Conservation (phyloP, 2,888 invertebrate species). For the Lottia gigantea region DNA sequence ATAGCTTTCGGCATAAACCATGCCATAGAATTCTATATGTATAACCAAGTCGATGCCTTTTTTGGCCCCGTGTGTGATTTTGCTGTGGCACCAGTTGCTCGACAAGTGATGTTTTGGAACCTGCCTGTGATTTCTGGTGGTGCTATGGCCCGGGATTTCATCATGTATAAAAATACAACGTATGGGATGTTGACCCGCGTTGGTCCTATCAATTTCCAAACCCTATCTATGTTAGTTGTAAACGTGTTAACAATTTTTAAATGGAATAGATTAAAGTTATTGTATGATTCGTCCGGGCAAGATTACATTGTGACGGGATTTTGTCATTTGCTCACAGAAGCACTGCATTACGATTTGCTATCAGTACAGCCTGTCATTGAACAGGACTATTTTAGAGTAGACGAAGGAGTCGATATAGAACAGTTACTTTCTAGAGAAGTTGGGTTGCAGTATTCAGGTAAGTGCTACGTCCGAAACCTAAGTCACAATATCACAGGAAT, state of each 20-base stretch:
- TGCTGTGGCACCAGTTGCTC: constrained; percentile 87
- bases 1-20: constrained; percentile 48
- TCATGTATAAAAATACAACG: constrained; percentile 52
- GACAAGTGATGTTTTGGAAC: constrained; percentile 80
- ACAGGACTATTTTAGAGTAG: constrained; percentile 34
- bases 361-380: constrained; percentile 18
- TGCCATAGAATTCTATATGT: constrained; percentile 50
- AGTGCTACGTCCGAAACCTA: constrained; percentile 16
- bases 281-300: constrained; percentile 81
- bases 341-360: constrained; percentile 73
- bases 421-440: constrained; percentile 34
- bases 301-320: constrained; percentile 77
- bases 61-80: constrained; percentile 69
- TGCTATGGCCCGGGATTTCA: constrained; percentile 52
- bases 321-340: constrained; percentile 81
- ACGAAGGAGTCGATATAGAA: constrained; percentile 27
- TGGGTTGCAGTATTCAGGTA: constrained; percentile 40
- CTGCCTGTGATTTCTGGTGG: constrained; percentile 82
- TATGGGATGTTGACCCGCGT: constrained; percentile 80
- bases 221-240: constrained; percentile 31
- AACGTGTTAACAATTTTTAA: constrained; percentile 20
- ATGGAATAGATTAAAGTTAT: constrained; percentile 69
- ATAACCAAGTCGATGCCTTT: constrained; percentile 45
- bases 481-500: too few relatives aligned
- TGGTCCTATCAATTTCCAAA: constrained; percentile 41